These are phyloP conservation scores for Semotilus atromaculatus DNA, from an alignment of 2,797 vertebrate species.

Conservation along the genomic window DNA sequence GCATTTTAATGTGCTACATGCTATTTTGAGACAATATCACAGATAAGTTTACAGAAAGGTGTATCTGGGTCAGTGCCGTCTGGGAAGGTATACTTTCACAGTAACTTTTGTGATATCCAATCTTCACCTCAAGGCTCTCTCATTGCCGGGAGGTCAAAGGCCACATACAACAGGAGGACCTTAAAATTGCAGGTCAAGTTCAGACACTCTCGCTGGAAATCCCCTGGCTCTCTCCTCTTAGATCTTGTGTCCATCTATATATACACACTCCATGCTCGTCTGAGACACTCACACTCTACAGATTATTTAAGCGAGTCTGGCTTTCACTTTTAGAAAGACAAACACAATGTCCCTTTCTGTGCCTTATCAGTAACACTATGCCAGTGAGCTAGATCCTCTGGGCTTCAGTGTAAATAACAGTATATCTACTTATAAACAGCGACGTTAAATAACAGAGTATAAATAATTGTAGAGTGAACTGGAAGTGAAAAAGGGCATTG, in stretches of 20 bases:
- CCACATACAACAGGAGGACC: neutral
- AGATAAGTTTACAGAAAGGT: conserved; percentile 6
- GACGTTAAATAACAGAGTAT: neutral
- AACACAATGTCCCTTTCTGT: conserved; percentile 49
- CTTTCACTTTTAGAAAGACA: conserved; percentile 26
- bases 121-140: conserved; percentile 25
- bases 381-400: conserved; percentile 12
- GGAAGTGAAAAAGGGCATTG: neutral
- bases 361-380: conserved; percentile 34
- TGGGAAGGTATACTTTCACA: neutral
- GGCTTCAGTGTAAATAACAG: neutral
- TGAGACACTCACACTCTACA: conserved; percentile 31
- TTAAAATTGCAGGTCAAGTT: conserved; percentile 38
- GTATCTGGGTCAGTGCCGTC: conserved; percentile 1
- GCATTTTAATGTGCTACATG: neutral
- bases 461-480: neutral
- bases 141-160: conserved; percentile 31
- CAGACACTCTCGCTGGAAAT: conserved; percentile 33
- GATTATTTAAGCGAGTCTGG: conserved; percentile 24
- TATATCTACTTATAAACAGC: neutral
- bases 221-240: conserved; percentile 12
- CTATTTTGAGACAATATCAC: conserved; percentile 20
- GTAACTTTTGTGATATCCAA: conserved; percentile 13
- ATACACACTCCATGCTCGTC: conserved; percentile 3
- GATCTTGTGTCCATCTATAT: conserved; percentile 38